Conservation (phyloP, 2,113 vertebrate genomes). For the Apistogramma diplotaenia region DNA sequence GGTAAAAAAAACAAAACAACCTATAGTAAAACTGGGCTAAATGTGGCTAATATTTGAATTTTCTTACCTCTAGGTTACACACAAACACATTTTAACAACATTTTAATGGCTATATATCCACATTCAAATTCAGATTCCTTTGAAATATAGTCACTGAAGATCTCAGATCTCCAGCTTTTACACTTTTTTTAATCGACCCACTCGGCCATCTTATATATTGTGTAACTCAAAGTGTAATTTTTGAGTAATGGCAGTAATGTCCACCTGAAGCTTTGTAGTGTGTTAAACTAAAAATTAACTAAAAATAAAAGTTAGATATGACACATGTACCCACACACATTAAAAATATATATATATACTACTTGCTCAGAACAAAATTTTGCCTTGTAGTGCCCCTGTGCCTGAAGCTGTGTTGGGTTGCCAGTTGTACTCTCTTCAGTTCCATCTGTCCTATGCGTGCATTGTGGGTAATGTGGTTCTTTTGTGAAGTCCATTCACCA, state of each 20-base stretch:
- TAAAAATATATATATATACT: background rate
- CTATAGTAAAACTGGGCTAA: background rate
- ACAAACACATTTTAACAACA: background rate
- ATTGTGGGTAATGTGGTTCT: slow-evolving; percentile 38
- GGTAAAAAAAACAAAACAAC: background rate
- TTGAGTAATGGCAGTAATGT: background rate
- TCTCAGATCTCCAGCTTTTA: background rate
- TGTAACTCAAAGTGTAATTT: background rate
- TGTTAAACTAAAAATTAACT: background rate
- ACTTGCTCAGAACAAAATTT: background rate
- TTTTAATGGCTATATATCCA: background rate
- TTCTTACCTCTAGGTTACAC: background rate
- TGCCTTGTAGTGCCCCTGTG: background rate
- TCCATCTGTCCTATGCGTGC: slow-evolving; percentile 27
- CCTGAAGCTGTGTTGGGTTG: background rate
- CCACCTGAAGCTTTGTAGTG: background rate
- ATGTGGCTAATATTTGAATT: background rate
- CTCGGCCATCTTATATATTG: background rate
- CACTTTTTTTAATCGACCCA: background rate
- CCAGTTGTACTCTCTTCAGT: slow-evolving; percentile 7
- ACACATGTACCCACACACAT: background rate
- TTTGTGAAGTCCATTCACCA: slow-evolving; percentile 5
- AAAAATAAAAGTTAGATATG: slow-evolving; percentile 9
- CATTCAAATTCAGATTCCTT: background rate
- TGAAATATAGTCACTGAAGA: background rate